Evolutionary conservation across 2,113 vertebrate genomes (phyloP).

Genomic region (Desmodus rotundus): DNA sequence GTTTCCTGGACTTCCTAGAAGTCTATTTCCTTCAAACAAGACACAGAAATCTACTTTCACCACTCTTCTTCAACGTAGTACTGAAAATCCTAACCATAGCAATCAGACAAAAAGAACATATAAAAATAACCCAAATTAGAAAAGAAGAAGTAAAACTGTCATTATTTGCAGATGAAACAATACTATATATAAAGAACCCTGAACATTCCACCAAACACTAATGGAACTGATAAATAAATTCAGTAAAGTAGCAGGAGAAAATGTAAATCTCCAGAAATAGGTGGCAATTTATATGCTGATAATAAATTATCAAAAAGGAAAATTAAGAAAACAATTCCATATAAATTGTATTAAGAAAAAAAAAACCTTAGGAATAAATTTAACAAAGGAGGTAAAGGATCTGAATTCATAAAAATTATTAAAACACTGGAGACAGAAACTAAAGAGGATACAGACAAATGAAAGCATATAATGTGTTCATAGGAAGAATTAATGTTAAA

Average conservation of each 20-base stretch:
- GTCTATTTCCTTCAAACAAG: not conserved
- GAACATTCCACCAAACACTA: not conserved
- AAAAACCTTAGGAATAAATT: not conserved
- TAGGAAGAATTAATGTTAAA: not conserved
- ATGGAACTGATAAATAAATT: not conserved
- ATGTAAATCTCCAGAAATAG: not conserved
- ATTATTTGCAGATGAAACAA: not conserved
- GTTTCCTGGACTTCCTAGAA: too few species aligned
- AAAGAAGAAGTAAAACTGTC: not conserved
- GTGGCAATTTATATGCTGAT: not conserved
- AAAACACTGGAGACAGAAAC: not conserved
- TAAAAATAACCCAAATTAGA: not conserved
- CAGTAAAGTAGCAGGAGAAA: not conserved
- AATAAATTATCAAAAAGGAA: not conserved
- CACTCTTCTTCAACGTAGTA: not conserved
- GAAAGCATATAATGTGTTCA: not conserved
- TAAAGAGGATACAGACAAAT: too few species aligned
- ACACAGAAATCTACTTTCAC: not conserved
- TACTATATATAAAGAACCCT: not conserved
- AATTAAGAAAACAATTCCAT: not conserved
- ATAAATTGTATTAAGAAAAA: not conserved
- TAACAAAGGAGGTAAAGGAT: not conserved
- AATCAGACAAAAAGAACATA: not conserved
- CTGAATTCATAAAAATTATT: not conserved
- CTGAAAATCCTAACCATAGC: not conserved